phyloP scores from a whole-genome alignment of 2,113 vertebrate genomes.

The Cebidichthys violaceus region DNA sequence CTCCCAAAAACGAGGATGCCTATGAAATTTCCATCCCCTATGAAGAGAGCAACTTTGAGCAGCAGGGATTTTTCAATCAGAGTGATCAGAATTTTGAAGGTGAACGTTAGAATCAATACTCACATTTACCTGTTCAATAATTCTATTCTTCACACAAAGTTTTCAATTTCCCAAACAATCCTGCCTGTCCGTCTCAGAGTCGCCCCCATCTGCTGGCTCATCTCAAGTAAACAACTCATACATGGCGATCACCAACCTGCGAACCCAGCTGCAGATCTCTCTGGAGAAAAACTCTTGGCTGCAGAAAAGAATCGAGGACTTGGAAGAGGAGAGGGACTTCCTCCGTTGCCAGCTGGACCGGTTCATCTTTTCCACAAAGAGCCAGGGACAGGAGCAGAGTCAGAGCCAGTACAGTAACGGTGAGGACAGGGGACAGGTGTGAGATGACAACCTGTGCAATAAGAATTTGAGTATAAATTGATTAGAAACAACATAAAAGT shows the following conservation, averaged over 20 bases:
- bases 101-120: conserved; percentile 55
- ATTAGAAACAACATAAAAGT: conserved; percentile 5
- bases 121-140: background rate
- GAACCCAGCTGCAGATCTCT: conserved; percentile 91
- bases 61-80: conserved; percentile 86
- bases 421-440: conserved; percentile 43
- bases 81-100: conserved; percentile 85
- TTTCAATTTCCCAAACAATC: background rate
- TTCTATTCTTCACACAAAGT: background rate
- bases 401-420: conserved; percentile 81
- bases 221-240: conserved; percentile 82
- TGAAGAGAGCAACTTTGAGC: conserved; percentile 86
- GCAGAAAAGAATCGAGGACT: conserved; percentile 91
- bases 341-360: conserved; percentile 91
- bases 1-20: conserved; percentile 86
- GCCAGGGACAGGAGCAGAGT: conserved; percentile 72
- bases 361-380: conserved; percentile 90
- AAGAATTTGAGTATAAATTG: background rate
- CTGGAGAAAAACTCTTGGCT: conserved; percentile 92
- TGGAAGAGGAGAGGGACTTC: conserved; percentile 93
- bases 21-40: conserved; percentile 88
- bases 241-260: conserved; percentile 86
- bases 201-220: conserved; percentile 65
- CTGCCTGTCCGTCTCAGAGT: conserved; percentile 57
- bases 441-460: background rate